These are phyloP conservation scores for Pararge aegeria DNA, from an alignment of 1,140 invertebrate genomes.

Conservation along the genomic window DNA sequence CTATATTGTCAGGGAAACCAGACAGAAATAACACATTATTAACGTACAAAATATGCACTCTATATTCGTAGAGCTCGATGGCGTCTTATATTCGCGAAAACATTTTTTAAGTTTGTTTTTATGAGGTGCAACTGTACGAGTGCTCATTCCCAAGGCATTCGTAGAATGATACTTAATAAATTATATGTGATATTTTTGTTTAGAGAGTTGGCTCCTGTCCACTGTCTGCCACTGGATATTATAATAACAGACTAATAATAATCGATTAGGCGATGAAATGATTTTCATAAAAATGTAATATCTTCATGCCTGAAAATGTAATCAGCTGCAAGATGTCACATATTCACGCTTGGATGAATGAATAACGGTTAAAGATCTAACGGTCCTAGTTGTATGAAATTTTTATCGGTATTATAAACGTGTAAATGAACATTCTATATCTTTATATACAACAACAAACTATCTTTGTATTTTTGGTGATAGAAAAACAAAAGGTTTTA, in stretches of 20 bases:
- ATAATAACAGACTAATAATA: slow-evolving; percentile 43
- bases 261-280: slow-evolving; percentile 39
- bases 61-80: slow-evolving; percentile 42
- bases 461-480: no score
- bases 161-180: slow-evolving; percentile 72
- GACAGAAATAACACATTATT: slow-evolving; percentile 24
- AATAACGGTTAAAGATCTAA: no score
- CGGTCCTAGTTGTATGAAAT: no score
- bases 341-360: no score
- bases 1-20: slow-evolving; percentile 17
- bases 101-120: slow-evolving; percentile 70
- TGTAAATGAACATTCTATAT: no score
- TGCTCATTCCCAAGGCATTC: slow-evolving; percentile 58
- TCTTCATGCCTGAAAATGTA: slow-evolving; percentile 1
- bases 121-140: slow-evolving; percentile 70
- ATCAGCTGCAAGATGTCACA: neutral
- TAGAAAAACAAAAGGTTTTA: no score
- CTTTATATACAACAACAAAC: no score
- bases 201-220: slow-evolving; percentile 64
- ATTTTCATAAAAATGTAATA: slow-evolving; percentile 22
- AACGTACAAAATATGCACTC: slow-evolving; percentile 35
- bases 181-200: slow-evolving; percentile 73
- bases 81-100: slow-evolving; percentile 51
- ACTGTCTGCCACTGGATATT: slow-evolving; percentile 54
- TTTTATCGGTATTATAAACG: no score